Base-by-base conservation (phyloP, 2,888 invertebrate species). In the Gibbula magus region DNA sequence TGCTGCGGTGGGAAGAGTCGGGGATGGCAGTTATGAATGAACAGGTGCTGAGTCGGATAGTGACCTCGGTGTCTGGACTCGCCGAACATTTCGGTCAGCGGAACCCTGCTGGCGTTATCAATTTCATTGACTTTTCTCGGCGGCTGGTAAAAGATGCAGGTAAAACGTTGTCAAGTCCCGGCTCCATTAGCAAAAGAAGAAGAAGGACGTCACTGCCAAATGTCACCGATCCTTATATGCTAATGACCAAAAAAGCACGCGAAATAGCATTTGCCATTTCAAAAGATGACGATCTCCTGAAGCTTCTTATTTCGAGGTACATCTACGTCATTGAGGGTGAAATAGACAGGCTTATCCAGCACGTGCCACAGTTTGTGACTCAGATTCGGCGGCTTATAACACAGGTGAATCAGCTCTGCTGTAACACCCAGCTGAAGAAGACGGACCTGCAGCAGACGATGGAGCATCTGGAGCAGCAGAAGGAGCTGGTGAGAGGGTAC, bases 331-430 rank as follows among this genome's bases (percentile, higher is more conserved):
- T 78, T 16, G 52, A 74, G 0, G 8, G 22, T 3, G 66, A 75
- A 35, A 56, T 83, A 18, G 16, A 39, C 2, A 56, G 67, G 4
- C 67, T 82, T 7, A 78, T 76, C 35, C 18, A 53, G 22, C 78
- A 73, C 73, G 78, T 80, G 45, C 80, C 81, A 0, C 84, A 82
- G 22, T 85, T 90, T 73, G 87, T 90, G 22, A 66, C 82, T 1
- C 79, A 86, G 0, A 88, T 88, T 73, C 84, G 86, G 32, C 75
- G 84, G 20, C 39, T 87, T 8, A 83, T 90, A 61, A 83, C 85
- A 0, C 79, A 85, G 18, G 83, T 88, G 61, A 66, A 79, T 16
- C 77, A 78, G 16, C 83, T 81, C 22, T 77, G 85, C 7, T 75
- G 74, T 20, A 78, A 75, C 18, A 84, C 86, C 61, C 79, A 81